Evolutionary conservation across 2,888 invertebrate genomes (phyloP).

Genomic region (Eristalis pertinax): DNA sequence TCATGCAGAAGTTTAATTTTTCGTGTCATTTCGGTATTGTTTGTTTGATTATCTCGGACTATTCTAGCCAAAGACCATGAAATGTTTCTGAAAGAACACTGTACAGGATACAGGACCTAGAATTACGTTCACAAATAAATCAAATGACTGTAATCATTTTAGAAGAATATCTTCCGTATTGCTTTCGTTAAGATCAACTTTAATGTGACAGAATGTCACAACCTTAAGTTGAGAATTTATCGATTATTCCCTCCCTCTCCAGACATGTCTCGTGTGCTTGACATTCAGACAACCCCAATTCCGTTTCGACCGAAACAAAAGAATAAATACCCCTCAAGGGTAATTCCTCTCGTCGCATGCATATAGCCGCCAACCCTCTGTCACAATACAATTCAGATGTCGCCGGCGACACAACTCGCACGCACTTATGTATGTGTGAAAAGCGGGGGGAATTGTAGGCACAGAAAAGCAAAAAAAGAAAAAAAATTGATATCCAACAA

Average conservation of each 20-base stretch:
- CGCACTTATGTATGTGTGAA: slow-evolving; percentile 32
- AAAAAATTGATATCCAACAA: slow-evolving; percentile 31
- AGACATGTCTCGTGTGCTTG: slow-evolving; percentile 44
- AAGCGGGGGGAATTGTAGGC: slow-evolving; percentile 9
- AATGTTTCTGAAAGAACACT: too few species aligned
- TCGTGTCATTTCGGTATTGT: too few species aligned
- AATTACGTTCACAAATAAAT: neutral
- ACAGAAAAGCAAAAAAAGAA: neutral
- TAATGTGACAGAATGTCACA: slow-evolving; percentile 18
- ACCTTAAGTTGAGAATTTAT: slow-evolving; percentile 13
- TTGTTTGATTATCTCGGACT: too few species aligned
- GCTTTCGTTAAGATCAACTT: slow-evolving; percentile 7
- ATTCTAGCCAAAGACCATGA: too few species aligned
- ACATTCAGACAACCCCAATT: slow-evolving; percentile 27
- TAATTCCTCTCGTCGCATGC: slow-evolving; percentile 6
- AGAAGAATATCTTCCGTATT: neutral
- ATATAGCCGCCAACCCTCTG: slow-evolving; percentile 26
- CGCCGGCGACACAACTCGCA: slow-evolving; percentile 44
- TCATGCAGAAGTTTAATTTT: too few species aligned
- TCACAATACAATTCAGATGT: slow-evolving; percentile 46
- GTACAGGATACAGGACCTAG: too few species aligned
- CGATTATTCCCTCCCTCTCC: slow-evolving; percentile 10
- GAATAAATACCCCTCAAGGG: slow-evolving; percentile 40
- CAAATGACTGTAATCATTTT: neutral
- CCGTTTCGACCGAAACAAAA: slow-evolving; percentile 9